phyloP scores from a whole-genome alignment of 2,888 invertebrate genomes.

The Drosophila paucipuncta region DNA sequence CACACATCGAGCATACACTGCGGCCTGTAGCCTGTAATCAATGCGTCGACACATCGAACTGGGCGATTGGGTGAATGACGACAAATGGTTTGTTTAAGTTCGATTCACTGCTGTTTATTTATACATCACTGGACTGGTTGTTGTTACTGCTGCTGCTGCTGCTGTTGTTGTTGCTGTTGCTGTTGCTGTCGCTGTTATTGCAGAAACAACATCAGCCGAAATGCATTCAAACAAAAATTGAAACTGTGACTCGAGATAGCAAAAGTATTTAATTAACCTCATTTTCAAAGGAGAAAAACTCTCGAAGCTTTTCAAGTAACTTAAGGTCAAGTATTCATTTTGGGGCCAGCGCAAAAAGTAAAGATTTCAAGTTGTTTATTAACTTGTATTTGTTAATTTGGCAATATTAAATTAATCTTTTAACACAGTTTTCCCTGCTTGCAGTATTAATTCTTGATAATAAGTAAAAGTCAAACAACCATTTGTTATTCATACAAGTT shows the following conservation, averaged over 20 bases:
- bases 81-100: constrained; percentile 78
- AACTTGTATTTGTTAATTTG: not conserved
- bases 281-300: constrained; percentile 15
- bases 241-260: constrained; percentile 27
- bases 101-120: constrained; percentile 71
- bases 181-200: not conserved
- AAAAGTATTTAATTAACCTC: constrained; percentile 44
- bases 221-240: constrained; percentile 58
- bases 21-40: constrained; percentile 72
- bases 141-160: constrained; percentile 27
- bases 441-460: not conserved
- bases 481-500: not conserved
- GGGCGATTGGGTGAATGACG: constrained; percentile 51
- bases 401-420: not conserved
- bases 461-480: not conserved
- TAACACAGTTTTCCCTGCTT: not conserved
- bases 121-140: constrained; percentile 60
- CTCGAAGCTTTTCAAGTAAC: not conserved
- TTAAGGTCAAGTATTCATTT: not conserved
- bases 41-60: constrained; percentile 76
- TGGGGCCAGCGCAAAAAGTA: not conserved
- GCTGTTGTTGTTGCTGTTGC: not conserved
- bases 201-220: constrained; percentile 58
- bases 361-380: not conserved
- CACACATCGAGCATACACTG: constrained; percentile 38